phyloP scores from a whole-genome alignment of 2,797 vertebrate genomes.

The Bryconaethiops microstoma region DNA sequence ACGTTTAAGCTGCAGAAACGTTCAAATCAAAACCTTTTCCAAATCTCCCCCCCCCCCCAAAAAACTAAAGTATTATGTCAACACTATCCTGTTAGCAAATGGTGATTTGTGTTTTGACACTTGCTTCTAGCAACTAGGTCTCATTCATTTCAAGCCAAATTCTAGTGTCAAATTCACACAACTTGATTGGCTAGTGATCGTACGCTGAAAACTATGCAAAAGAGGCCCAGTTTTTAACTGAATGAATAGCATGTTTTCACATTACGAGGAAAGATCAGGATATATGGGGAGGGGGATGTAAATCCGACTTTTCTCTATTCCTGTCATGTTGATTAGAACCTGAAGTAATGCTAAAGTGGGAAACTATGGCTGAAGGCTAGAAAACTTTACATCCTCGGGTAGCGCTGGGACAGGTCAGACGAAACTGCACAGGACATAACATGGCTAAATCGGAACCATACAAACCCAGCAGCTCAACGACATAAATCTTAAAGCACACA shows the following conservation, averaged over 20 bases:
- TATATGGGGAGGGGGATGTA: no score
- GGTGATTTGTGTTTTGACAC: neutral
- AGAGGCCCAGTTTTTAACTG: neutral
- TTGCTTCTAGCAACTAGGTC: conserved; percentile 18
- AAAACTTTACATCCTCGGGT: conserved; percentile 18
- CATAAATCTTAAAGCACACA: conserved; percentile 24
- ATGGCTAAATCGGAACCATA: neutral
- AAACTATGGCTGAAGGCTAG: conserved; percentile 34
- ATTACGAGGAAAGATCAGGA: neutral
- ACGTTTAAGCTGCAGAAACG: conserved; percentile 36
- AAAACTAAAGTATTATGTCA: conserved; percentile 2
- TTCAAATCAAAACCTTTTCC: conserved; percentile 33
- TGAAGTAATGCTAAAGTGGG: conserved; percentile 33
- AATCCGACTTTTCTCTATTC: neutral
- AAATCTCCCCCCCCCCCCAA: neutral
- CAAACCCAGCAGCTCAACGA: conserved; percentile 20
- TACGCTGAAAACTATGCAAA: neutral
- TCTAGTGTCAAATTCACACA: neutral
- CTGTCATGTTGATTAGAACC: conserved; percentile 23
- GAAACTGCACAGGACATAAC: conserved; percentile 20
- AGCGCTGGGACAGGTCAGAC: conserved; percentile 19
- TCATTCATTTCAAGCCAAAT: neutral
- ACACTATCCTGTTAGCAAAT: conserved; percentile 1
- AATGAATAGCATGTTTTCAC: neutral
- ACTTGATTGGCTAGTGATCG: neutral